Percentiles rank a stretch among this genome's conserved stretches.
Conservation (phyloP, 2,113 vertebrate genomes). For the Galeopterus variegatus region DNA sequence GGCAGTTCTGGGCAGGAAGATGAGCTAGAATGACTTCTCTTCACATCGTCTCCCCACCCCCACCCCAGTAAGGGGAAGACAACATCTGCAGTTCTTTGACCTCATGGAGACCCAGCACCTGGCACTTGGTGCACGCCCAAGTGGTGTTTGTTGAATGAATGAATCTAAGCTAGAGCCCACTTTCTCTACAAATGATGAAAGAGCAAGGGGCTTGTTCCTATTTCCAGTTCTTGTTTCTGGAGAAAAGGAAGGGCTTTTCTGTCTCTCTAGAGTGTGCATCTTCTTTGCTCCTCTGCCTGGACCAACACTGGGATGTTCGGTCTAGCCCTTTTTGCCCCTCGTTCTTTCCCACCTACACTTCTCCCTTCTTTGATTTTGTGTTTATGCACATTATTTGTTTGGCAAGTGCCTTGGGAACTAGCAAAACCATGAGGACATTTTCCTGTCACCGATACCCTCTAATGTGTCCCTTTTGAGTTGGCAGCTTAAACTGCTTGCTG, state of each 20-base stretch:
- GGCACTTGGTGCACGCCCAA: not conserved
- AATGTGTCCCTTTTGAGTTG: conserved; percentile 98
- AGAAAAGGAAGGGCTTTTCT: conserved; percentile 71
- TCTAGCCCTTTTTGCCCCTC: conserved; percentile 70
- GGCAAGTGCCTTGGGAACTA: conserved; percentile 98
- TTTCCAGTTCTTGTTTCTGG: conserved; percentile 71
- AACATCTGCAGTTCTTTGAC: not conserved
- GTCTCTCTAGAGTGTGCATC: conserved; percentile 60
- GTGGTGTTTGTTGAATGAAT: not conserved
- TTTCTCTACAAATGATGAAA: not conserved
- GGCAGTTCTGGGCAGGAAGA: not conserved
- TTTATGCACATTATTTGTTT: conserved; percentile 93
- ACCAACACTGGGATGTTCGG: conserved; percentile 84
- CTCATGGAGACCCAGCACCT: not conserved
- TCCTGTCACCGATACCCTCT: conserved; percentile 99
- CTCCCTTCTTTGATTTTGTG: conserved; percentile 85
- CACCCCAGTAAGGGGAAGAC: not conserved
- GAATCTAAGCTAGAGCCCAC: not conserved
- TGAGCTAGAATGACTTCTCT: not conserved
- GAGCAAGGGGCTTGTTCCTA: conserved; percentile 6
- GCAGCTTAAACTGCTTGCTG: conserved; percentile 99
- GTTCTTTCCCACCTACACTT: conserved; percentile 71
- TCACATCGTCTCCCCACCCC: not conserved
- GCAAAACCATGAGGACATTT: conserved; percentile 99
- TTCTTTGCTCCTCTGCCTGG: conserved; percentile 77